Base-by-base conservation (phyloP, 2,888 invertebrate genomes). In the Yponomeuta cagnagella region DNA sequence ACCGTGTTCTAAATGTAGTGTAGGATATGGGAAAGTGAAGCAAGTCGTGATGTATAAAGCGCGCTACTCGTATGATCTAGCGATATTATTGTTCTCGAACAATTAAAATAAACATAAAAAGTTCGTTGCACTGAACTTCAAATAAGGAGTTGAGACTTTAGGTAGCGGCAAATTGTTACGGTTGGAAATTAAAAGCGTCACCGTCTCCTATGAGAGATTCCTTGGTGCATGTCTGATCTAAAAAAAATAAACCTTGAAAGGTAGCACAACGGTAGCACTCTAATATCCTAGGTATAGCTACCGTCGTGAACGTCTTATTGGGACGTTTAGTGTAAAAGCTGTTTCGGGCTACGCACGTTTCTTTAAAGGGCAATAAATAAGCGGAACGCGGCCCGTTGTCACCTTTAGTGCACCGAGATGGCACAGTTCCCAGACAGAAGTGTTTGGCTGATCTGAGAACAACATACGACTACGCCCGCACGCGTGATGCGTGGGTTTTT, bases 391-490 rank as follows among this genome's bases (percentile, higher is more conserved):
- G 82, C 79, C 80, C 81, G 77, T 78, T 83, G 86, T 84, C 85
- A 85, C 82, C 82, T 86, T 81, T 80, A 82, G 77, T 81, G 81
- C 81, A 82, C 77, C 76, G 83, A 84, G 77, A 86, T 88, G 89
- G 85, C 87, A 85, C 82, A 81, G 82, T 84, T 88, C 83, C 82
- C 82, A 85, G 82, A 83, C 82, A 82, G 83, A 84, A 82, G 80
- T 71, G 77, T 82, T 82, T 80, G 80, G 77, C 79, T 80, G 77
- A 75, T 76, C 68, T 75, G 70, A 33, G 48, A 15, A 70, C 58
- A 8, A 48, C 68, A 43, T 58, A 63, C 70, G n/a, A 31, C 71
- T 70, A 58, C 48, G 58, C 15, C 67, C 70, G 33, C 63, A 70
- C 70, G 43, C 58, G 71, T 15, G 15, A 52, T 12, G 52, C 52